A percentile compares a stretch with the other conserved stretches of the same genome.
phyloP scores from a whole-genome alignment of 1,140 invertebrate genomes.

The Hycleus cichorii region DNA sequence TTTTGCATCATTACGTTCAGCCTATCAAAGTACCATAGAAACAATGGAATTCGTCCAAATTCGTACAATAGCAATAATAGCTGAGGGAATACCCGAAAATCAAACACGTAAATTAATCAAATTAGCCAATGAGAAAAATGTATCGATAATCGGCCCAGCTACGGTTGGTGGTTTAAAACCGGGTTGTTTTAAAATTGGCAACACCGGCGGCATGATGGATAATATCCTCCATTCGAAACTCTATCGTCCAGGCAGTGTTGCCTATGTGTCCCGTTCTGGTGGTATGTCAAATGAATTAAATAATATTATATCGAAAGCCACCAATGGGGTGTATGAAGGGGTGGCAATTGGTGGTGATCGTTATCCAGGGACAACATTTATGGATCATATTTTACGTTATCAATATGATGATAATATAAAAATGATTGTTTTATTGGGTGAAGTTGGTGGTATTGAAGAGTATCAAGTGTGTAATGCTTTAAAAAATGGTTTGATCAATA shows the following conservation, averaged over 20 bases:
- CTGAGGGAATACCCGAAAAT: conserved; percentile 98
- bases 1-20: conserved; percentile 95
- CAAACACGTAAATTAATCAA: conserved; percentile 93
- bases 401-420: conserved; percentile 74
- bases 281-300: conserved; percentile 99
- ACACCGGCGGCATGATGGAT: conserved; percentile 97
- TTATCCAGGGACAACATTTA: conserved; percentile 97
- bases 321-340: conserved; percentile 96
- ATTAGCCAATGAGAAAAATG: conserved; percentile 68
- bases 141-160: conserved; percentile 91
- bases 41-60: conserved; percentile 88
- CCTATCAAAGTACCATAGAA: conserved; percentile 95
- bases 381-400: conserved; percentile 86
- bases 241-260: conserved; percentile 93
- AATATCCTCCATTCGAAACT: conserved; percentile 97
- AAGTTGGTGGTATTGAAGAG: conserved; percentile 99
- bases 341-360: conserved; percentile 99
- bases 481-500: conserved; percentile 73
- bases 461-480: conserved; percentile 93
- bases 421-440: conserved; percentile 92
- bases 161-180: conserved; percentile 98
- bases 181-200: conserved; percentile 99
- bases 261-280: conserved; percentile 96
- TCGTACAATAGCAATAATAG: conserved; percentile 95
- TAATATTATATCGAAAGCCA: conserved; percentile 95